A percentile compares a stretch with the other conserved stretches of the same genome.
phyloP scores from a whole-genome alignment of 2,888 invertebrate genomes.

The Cecidostiba fungosa region DNA sequence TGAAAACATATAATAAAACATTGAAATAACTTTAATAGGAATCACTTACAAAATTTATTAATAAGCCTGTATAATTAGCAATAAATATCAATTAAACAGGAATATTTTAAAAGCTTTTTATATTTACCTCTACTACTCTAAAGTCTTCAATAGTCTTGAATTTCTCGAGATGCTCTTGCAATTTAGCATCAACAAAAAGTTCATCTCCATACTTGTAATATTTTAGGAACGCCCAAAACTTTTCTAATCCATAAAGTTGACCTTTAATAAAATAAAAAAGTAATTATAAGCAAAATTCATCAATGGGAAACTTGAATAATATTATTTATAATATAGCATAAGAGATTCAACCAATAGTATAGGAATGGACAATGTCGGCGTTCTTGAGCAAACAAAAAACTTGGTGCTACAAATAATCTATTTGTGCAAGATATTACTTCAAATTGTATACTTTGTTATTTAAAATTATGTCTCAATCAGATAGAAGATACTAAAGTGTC shows the following conservation, averaged over 20 bases:
- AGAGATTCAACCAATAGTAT: too few relatives aligned
- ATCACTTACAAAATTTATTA: neutral
- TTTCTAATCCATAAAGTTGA: constrained; percentile 98
- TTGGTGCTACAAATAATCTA: too few relatives aligned
- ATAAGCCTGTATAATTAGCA: neutral
- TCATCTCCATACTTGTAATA: constrained; percentile 93
- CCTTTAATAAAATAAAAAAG: constrained; percentile 81
- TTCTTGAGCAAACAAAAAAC: too few relatives aligned
- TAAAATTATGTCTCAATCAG: too few relatives aligned
- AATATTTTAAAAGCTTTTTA: constrained; percentile 15
- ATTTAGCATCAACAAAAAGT: constrained; percentile 87
- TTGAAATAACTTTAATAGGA: neutral
- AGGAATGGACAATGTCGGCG: too few relatives aligned
- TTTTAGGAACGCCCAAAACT: constrained; percentile 99
- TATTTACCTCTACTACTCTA: constrained; percentile 86
- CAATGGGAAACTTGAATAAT: neutral
- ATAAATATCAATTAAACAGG: neutral
- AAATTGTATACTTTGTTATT: too few relatives aligned
- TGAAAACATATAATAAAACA: constrained; percentile 74
- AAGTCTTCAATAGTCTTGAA: constrained; percentile 96
- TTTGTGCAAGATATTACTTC: too few relatives aligned
- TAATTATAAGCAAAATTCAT: neutral
- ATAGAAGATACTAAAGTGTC: neutral
- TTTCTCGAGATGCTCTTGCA: constrained; percentile 87
- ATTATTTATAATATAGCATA: neutral